These are phyloP conservation scores for Scortum barcoo DNA, from an alignment of 2,113 vertebrate species.

Conservation along the genomic window DNA sequence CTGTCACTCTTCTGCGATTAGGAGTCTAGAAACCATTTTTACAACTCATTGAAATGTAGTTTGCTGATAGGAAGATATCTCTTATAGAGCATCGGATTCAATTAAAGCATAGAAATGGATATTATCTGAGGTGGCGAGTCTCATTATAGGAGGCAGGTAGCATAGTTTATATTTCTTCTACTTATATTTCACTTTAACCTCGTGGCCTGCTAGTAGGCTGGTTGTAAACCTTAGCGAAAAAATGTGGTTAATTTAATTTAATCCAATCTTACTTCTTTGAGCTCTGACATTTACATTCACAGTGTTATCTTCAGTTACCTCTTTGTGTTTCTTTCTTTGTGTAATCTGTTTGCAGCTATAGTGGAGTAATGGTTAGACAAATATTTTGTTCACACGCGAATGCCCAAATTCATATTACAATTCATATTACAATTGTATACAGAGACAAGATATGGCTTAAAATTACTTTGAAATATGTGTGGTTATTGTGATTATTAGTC, in stretches of 20 bases:
- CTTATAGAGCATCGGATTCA: constrained; percentile 42
- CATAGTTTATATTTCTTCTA: background rate
- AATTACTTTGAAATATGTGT: background rate
- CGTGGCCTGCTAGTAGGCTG: background rate
- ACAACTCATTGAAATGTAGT: constrained; percentile 58
- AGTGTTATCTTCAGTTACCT: background rate
- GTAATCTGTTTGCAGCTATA: background rate
- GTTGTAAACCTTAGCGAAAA: constrained; percentile 9
- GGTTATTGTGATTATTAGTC: background rate
- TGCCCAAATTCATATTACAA: background rate
- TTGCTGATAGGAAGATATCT: constrained; percentile 49
- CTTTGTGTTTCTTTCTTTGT: constrained; percentile 10
- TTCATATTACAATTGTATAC: background rate
- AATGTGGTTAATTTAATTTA: background rate
- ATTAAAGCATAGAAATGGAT: constrained; percentile 54
- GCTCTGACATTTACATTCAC: too few species aligned
- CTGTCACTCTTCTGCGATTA: constrained; percentile 54
- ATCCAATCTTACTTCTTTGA: background rate
- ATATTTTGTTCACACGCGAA: background rate
- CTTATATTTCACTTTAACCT: constrained; percentile 24
- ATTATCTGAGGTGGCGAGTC: constrained; percentile 31
- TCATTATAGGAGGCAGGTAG: background rate
- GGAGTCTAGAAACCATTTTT: constrained; percentile 61
- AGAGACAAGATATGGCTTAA: background rate
- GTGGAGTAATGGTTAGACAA: background rate